Evolutionary conservation across 2,113 vertebrate genomes (phyloP).

Genomic region (Mellivora capensis): DNA sequence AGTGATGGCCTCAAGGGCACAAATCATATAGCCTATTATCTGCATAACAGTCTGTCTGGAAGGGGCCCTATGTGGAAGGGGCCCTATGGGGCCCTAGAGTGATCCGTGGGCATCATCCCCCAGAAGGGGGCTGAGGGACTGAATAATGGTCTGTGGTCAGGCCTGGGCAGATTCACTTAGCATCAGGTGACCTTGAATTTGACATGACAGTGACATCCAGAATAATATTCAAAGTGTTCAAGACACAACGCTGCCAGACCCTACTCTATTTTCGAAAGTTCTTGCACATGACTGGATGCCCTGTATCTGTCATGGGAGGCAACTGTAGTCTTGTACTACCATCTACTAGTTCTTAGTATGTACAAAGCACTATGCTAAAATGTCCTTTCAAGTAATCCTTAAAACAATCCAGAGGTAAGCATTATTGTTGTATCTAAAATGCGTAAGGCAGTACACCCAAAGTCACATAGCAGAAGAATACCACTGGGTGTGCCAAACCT

Average conservation of each 20-base stretch:
- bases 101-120: not conserved
- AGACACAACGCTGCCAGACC: not conserved
- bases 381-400: not conserved
- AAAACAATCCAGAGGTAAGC: not conserved
- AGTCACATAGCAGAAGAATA: fast-evolving
- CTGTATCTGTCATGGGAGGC: not conserved
- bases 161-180: not conserved
- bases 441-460: not conserved
- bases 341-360: not conserved
- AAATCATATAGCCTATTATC: fast-evolving
- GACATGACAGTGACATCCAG: not conserved
- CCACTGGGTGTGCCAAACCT: too few relatives aligned
- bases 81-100: not conserved
- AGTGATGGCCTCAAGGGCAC: fast-evolving
- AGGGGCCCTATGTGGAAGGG: not conserved
- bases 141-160: not conserved
- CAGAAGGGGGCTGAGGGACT: not conserved
- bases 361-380: not conserved
- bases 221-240: not conserved
- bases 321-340: too few relatives aligned
- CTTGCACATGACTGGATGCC: fast-evolving
- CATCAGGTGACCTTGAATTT: not conserved
- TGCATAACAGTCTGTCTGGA: not conserved
- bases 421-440: not conserved
- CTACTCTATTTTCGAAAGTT: not conserved